phyloP scores from a whole-genome alignment of 2,113 vertebrate genomes.

The Nycticryphes semicollaris region DNA sequence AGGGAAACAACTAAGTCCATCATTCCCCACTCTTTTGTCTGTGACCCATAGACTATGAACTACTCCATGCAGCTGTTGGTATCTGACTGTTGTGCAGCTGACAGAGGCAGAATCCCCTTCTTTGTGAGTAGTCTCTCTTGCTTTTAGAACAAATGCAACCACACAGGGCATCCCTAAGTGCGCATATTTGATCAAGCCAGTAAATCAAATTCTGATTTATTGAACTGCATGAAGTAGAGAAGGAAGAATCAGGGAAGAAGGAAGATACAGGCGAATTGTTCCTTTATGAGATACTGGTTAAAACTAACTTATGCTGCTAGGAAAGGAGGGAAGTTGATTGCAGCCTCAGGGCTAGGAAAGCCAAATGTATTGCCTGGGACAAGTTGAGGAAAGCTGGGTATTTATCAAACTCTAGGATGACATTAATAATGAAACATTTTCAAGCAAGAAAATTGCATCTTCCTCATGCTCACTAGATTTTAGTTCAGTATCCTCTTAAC shows the following conservation, averaged over 20 bases:
- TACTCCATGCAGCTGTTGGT: neutral
- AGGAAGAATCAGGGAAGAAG: neutral
- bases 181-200: neutral
- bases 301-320: neutral
- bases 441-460: neutral
- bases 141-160: neutral
- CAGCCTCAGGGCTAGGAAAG: neutral
- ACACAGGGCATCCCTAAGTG: neutral
- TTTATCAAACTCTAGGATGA: neutral
- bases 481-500: neutral
- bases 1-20: neutral
- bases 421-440: neutral
- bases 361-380: neutral
- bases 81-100: neutral
- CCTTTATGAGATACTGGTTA: neutral
- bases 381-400: neutral
- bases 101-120: neutral
- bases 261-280: neutral
- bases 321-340: neutral
- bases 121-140: neutral
- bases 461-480: neutral
- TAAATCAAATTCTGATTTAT: neutral
- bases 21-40: neutral
- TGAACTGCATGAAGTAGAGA: neutral
- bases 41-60: neutral